phyloP scores from a whole-genome alignment of 1,140 invertebrate genomes.

The Trichonephila clavipes region DNA sequence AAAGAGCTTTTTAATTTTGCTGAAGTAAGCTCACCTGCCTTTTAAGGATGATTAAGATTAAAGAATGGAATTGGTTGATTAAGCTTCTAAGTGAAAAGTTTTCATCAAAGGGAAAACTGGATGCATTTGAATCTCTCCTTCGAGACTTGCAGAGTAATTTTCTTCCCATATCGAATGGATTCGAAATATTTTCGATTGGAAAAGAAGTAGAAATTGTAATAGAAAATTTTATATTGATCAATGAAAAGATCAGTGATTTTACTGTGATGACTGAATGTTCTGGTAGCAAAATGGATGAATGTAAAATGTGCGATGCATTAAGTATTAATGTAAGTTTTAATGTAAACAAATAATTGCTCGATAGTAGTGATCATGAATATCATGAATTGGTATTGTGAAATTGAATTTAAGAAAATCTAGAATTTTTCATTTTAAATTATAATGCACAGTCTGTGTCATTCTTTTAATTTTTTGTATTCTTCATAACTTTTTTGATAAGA shows the following conservation, averaged over 20 bases:
- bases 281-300: too few species aligned
- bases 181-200: not conserved
- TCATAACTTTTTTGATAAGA: too few species aligned
- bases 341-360: too few species aligned
- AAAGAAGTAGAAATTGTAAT: not conserved
- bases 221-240: not conserved
- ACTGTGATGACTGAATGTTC: not conserved
- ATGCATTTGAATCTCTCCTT: not conserved
- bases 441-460: too few species aligned
- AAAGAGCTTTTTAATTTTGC: not conserved
- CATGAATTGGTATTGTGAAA: too few species aligned
- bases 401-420: too few species aligned
- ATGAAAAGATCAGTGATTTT: not conserved
- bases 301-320: too few species aligned
- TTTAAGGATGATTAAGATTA: not conserved
- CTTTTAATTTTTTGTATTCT: too few species aligned
- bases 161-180: not conserved
- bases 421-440: too few species aligned
- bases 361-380: too few species aligned
- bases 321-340: too few species aligned
- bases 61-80: not conserved
- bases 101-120: not conserved
- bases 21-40: not conserved
- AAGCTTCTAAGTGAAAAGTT: not conserved
- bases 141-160: not conserved